These are phyloP conservation scores for Microplitis demolitor DNA, from an alignment of 1,140 invertebrate genomes.

Conservation along the genomic window DNA sequence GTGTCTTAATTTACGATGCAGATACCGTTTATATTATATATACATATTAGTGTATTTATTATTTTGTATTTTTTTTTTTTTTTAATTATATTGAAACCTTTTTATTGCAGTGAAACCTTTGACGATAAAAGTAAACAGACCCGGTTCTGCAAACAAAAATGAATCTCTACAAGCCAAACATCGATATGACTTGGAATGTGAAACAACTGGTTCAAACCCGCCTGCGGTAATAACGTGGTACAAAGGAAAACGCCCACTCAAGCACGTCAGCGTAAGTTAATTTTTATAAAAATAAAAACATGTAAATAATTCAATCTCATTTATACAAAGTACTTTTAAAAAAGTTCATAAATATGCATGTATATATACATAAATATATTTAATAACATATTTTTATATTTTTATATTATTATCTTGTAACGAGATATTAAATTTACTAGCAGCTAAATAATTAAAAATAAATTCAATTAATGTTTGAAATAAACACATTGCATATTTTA, in stretches of 20 bases:
- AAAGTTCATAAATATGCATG: too few species aligned
- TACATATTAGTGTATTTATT: background rate
- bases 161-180: constrained; percentile 72
- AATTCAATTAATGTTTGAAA: too few species aligned
- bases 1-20: too few species aligned
- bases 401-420: too few species aligned
- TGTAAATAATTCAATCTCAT: constrained; percentile 12
- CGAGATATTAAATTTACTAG: too few species aligned
- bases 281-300: constrained; percentile 22
- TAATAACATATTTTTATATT: too few species aligned
- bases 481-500: too few species aligned
- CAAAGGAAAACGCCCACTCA: constrained; percentile 78
- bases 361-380: too few species aligned
- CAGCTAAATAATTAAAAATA: too few species aligned
- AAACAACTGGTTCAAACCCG: constrained; percentile 82
- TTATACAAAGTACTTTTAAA: background rate
- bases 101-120: constrained; percentile 75
- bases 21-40: too few species aligned
- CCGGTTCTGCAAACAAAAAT: constrained; percentile 41
- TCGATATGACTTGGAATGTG: constrained; percentile 78
- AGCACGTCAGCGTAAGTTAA: constrained; percentile 71
- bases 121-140: constrained; percentile 74
- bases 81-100: background rate
- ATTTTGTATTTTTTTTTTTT: background rate
- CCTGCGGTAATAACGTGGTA: constrained; percentile 87